Evolutionary conservation across 2,797 vertebrate genomes (phyloP).

Genomic region (Knipowitschia caucasica): DNA sequence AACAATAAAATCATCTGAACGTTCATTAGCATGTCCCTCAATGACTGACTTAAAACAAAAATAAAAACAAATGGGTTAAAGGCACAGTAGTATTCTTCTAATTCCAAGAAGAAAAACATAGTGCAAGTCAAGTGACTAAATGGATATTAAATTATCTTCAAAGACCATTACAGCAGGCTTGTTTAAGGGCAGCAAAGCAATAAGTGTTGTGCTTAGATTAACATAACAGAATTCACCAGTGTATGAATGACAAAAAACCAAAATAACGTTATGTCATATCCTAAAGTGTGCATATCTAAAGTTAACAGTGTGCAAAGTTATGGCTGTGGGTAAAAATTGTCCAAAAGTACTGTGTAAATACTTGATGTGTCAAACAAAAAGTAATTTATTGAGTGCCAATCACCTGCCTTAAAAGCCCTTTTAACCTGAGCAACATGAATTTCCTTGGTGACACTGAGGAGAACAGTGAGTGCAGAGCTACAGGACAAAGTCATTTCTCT

Average conservation of each 20-base stretch:
- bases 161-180: slow-evolving; percentile 78
- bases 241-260: slow-evolving; percentile 30
- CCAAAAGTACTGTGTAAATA: slow-evolving; percentile 54
- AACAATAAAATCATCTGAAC: slow-evolving; percentile 29
- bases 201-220: slow-evolving; percentile 31
- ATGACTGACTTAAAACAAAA: slow-evolving; percentile 37
- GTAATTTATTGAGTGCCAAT: slow-evolving; percentile 66
- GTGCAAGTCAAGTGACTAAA: slow-evolving; percentile 17
- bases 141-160: slow-evolving; percentile 23
- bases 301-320: slow-evolving; percentile 73
- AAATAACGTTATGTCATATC: slow-evolving; percentile 43
- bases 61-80: slow-evolving; percentile 48
- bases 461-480: slow-evolving; percentile 24
- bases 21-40: slow-evolving; percentile 31
- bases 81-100: slow-evolving; percentile 61
- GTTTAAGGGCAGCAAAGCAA: slow-evolving; percentile 43
- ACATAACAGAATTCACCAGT: slow-evolving; percentile 39
- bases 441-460: slow-evolving; percentile 43
- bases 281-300: slow-evolving; percentile 38
- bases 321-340: slow-evolving; percentile 62
- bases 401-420: slow-evolving; percentile 61
- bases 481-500: slow-evolving; percentile 43
- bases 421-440: slow-evolving; percentile 78
- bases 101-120: slow-evolving; percentile 21
- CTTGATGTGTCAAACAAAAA: slow-evolving; percentile 54